Percentiles rank a stretch among this genome's conserved stretches.
These are phyloP conservation scores for Ceraclea dissimilis DNA, from an alignment of 2,888 invertebrate genomes.

Conservation along the genomic window DNA sequence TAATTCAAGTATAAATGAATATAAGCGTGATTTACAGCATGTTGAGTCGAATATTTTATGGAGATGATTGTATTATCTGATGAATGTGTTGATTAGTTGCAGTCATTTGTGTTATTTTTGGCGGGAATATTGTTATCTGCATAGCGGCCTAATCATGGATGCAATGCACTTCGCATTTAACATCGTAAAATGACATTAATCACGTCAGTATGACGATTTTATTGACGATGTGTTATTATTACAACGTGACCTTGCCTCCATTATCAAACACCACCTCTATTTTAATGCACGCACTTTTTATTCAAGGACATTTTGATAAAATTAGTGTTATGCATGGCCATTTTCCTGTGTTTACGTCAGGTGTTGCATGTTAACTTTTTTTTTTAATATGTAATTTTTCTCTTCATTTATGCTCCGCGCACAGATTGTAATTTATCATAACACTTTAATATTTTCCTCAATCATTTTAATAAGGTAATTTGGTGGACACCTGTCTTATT, in stretches of 20 bases:
- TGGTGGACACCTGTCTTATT: no score
- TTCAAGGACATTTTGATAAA: background rate
- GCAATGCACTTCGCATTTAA: background rate
- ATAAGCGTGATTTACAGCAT: background rate
- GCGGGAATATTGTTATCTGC: constrained; percentile 20
- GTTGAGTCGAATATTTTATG: constrained; percentile 4
- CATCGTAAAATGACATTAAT: background rate
- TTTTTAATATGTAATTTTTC: no score
- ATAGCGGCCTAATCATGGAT: constrained; percentile 3
- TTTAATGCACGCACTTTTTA: background rate
- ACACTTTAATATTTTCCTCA: no score
- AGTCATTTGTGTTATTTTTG: constrained; percentile 22
- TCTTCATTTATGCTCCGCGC: no score
- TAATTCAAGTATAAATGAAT: constrained; percentile 7
- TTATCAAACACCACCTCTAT: background rate
- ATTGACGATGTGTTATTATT: no score
- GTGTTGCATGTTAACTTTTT: background rate
- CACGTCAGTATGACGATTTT: no score
- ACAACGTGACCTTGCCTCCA: background rate
- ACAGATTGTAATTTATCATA: no score
- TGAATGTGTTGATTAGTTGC: constrained; percentile 1
- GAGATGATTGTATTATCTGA: constrained; percentile 3
- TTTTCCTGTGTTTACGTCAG: background rate
- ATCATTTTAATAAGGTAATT: no score
- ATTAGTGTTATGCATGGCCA: background rate